Conservation (phyloP, 2,888 invertebrate genomes). For the Balanococcus diminutus region DNA sequence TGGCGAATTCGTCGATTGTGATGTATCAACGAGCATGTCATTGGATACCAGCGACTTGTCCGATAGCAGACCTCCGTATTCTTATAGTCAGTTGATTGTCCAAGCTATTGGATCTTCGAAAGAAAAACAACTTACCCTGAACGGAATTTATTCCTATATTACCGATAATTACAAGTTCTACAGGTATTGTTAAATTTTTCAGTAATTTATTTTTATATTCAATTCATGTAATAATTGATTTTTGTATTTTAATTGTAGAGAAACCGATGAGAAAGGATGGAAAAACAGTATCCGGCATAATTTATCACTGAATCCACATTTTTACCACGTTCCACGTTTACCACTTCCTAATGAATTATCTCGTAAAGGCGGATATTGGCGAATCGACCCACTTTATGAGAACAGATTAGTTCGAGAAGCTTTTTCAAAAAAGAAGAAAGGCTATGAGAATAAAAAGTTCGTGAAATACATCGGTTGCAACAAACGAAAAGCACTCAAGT, state of each 20-base stretch:
- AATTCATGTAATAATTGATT: background rate
- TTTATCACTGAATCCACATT: constrained; percentile 49
- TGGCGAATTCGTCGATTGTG: constrained; percentile 1
- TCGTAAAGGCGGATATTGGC: constrained; percentile 51
- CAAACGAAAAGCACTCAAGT: constrained; percentile 29
- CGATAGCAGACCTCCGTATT: constrained; percentile 45
- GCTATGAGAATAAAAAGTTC: constrained; percentile 49
- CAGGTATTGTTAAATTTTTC: background rate
- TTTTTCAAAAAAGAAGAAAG: constrained; percentile 45
- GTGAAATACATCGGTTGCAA: constrained; percentile 46
- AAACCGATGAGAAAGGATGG: constrained; percentile 52
- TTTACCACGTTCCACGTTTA: constrained; percentile 51
- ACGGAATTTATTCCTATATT: constrained; percentile 48
- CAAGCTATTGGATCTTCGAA: constrained; percentile 47
- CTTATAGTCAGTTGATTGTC: constrained; percentile 46
- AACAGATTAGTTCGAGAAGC: constrained; percentile 42
- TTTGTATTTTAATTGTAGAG: constrained; percentile 26
- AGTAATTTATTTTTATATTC: background rate
- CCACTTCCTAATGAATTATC: constrained; percentile 50
- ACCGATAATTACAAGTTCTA: constrained; percentile 50
- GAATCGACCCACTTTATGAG: constrained; percentile 45
- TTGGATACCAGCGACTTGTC: background rate
- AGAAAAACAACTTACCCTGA: constrained; percentile 44
- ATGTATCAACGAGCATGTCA: constrained; percentile 32
- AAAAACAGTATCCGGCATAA: constrained; percentile 50